Evolutionary conservation across 2,113 vertebrate genomes (phyloP).

Genomic region (Podarcis muralis): DNA sequence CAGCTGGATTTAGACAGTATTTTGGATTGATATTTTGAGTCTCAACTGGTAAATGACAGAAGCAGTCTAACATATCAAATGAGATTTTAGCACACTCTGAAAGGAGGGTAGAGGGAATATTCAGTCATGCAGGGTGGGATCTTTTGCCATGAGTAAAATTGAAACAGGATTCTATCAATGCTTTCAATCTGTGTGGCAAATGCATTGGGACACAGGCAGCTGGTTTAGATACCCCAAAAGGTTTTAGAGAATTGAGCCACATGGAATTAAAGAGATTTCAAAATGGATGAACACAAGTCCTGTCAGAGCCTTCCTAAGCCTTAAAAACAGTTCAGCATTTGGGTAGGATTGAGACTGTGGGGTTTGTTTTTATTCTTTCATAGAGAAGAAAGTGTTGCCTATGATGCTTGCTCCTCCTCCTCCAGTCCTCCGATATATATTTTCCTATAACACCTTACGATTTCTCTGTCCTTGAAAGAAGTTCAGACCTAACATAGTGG

Average conservation of each 20-base stretch:
- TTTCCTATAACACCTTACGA: neutral
- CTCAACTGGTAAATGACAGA: neutral
- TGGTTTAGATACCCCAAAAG: neutral
- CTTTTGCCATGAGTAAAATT: slow-evolving; percentile 4
- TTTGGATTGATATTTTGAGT: slow-evolving; percentile 9
- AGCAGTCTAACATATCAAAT: slow-evolving; percentile 1
- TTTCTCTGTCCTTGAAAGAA: neutral
- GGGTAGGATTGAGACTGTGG: neutral
- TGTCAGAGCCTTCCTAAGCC: neutral
- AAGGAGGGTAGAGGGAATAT: neutral
- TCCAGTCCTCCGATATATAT: neutral
- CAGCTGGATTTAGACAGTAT: neutral
- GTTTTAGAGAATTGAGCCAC: slow-evolving; percentile 2
- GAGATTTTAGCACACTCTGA: neutral
- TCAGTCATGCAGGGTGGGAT: slow-evolving; percentile 8
- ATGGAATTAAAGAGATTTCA: neutral
- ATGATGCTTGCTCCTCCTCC: neutral
- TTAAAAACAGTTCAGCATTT: neutral
- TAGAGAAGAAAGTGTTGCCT: neutral
- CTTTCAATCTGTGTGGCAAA: neutral
- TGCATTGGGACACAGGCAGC: neutral
- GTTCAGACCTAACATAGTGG: neutral
- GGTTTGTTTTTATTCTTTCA: neutral
- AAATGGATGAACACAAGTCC: slow-evolving; percentile 3
- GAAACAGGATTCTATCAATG: neutral